A percentile compares a stretch with the other conserved stretches of the same genome.
Conservation (phyloP, 2,797 vertebrate genomes). For the Spinibarbus caldwelli region DNA sequence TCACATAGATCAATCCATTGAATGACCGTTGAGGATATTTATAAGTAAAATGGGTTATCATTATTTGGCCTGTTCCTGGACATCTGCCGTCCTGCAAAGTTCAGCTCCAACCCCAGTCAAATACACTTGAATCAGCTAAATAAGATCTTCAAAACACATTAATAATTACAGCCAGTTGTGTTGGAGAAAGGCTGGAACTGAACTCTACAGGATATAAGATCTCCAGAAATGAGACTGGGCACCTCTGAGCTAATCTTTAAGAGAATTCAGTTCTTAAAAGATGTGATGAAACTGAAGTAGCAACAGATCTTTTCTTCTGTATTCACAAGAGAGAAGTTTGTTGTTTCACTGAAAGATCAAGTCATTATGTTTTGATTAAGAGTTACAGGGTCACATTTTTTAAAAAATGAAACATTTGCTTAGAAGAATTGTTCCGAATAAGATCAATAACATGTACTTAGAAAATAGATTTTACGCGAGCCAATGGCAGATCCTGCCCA, state of each 20-base stretch:
- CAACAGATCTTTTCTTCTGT: neutral
- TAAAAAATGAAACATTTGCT: neutral
- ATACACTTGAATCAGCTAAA: neutral
- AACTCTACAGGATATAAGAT: neutral
- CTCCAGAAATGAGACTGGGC: neutral
- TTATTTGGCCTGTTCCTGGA: neutral
- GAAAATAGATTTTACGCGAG: neutral
- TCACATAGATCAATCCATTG: neutral
- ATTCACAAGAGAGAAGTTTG: neutral
- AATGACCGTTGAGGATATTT: neutral
- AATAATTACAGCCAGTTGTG: neutral
- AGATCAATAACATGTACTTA: neutral
- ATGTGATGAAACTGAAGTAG: neutral
- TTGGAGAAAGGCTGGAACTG: neutral
- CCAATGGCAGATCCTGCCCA: neutral
- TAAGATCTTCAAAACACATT: neutral
- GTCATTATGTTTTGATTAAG: neutral
- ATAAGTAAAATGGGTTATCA: neutral
- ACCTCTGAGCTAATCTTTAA: neutral
- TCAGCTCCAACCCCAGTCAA: no score
- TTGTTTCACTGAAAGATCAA: neutral
- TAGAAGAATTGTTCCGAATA: neutral
- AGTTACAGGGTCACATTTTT: neutral
- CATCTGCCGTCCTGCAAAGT: neutral
- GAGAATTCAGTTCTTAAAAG: neutral